Conservation (phyloP, 2,113 vertebrate genomes). For the Xiphorhynchus elegans region DNA sequence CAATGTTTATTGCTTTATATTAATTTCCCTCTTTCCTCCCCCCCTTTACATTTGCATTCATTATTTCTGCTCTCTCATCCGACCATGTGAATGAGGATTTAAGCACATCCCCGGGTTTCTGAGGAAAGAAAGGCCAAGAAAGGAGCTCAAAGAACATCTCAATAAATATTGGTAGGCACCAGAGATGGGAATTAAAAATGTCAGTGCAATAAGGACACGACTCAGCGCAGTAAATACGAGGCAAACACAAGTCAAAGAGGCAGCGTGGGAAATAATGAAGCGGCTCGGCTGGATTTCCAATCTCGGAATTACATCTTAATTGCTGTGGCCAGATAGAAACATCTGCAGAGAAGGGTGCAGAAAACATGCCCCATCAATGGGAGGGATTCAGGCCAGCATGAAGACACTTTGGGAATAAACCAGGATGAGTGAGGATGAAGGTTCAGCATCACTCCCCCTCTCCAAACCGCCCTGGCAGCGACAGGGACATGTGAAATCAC, state of each 20-base stretch:
- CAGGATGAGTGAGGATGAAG: no score
- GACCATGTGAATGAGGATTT: neutral
- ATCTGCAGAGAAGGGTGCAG: no score
- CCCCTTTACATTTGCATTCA: neutral
- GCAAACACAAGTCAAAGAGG: neutral
- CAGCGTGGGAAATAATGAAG: neutral
- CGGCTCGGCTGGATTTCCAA: neutral
- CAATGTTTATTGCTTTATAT: neutral
- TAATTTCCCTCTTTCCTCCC: neutral
- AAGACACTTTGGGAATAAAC: no score
- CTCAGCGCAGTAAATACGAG: neutral
- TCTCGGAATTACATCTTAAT: constrained; percentile 1
- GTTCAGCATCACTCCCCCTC: no score
- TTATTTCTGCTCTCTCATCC: neutral
- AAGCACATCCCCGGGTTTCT: neutral
- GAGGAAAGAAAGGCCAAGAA: neutral
- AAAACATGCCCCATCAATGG: no score
- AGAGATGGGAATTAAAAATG: neutral
- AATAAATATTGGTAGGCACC: neutral
- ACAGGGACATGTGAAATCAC: no score
- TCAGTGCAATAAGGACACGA: neutral
- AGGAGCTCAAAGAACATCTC: neutral
- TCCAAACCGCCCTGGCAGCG: no score
- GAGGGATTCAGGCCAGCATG: no score
- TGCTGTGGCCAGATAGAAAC: neutral